phyloP scores from a whole-genome alignment of 2,888 invertebrate genomes.

The Acleris cristana region DNA sequence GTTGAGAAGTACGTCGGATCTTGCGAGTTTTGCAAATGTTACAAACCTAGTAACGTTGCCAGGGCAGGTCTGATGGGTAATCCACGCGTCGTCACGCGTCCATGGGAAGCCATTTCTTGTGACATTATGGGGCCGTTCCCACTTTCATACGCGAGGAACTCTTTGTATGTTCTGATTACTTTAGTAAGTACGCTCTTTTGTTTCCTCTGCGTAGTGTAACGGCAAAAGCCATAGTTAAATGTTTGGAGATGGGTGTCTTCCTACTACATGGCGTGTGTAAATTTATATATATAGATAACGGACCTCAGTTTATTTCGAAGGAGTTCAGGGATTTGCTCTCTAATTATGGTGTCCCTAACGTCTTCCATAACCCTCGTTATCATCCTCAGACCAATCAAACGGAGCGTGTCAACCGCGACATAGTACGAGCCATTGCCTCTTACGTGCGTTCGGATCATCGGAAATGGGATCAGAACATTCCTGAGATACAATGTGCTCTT shows the following conservation, averaged over 20 bases:
- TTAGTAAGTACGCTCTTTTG: not conserved
- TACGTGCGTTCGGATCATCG: no score
- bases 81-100: not conserved
- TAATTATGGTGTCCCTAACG: no score
- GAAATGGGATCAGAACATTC: no score
- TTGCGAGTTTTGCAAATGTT: constrained; percentile 5
- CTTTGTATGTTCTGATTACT: not conserved
- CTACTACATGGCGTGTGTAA: not conserved
- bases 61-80: constrained; percentile 4
- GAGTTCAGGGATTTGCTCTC: not conserved
- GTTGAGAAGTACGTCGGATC: not conserved
- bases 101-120: not conserved
- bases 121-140: not conserved
- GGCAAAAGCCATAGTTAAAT: not conserved
- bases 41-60: constrained; percentile 3
- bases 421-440: not conserved
- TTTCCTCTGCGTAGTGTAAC: not conserved
- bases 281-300: not conserved
- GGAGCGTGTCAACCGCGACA: not conserved
- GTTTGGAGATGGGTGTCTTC: not conserved
- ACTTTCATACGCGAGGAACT: not conserved
- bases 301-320: not conserved
- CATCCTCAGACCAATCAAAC: not conserved
- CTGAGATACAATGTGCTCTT: constrained; percentile 5
- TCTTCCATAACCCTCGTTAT: not conserved